These are phyloP conservation scores for Acanthurus lineatus DNA, from an alignment of 2,797 vertebrate species.

Conservation along the genomic window DNA sequence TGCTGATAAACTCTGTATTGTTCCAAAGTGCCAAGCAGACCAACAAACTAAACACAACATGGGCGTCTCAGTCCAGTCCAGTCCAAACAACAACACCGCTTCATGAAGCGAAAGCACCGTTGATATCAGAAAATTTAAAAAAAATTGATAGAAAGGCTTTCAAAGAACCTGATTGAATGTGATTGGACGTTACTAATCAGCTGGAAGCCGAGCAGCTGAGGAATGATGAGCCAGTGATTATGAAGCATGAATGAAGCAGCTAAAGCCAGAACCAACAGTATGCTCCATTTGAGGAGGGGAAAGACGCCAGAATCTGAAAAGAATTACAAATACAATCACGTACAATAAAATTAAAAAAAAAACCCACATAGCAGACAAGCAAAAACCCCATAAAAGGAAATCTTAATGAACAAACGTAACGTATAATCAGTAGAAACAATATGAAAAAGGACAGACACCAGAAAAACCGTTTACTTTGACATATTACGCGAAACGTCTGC, in stretches of 20 bases:
- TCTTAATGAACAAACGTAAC: not conserved
- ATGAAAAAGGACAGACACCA: too few species aligned
- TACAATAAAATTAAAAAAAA: not conserved
- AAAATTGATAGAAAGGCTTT: not conserved
- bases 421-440: not conserved
- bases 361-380: not conserved
- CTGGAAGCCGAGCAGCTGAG: slow-evolving; percentile 13
- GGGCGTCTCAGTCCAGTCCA: slow-evolving; percentile 24
- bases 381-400: not conserved
- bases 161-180: not conserved
- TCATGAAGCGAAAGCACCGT: not conserved
- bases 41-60: slow-evolving; percentile 41
- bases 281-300: not conserved
- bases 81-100: slow-evolving; percentile 38
- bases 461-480: too few species aligned
- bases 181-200: slow-evolving; percentile 8
- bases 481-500: not conserved
- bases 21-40: slow-evolving; percentile 48
- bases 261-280: not conserved
- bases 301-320: not conserved
- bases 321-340: not conserved
- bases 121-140: not conserved
- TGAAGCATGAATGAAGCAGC: slow-evolving; percentile 8
- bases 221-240: slow-evolving; percentile 6
- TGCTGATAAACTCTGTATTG: slow-evolving; percentile 65